A percentile compares a stretch with the other conserved stretches of the same genome.
Evolutionary conservation across 2,113 vertebrate genomes (phyloP).

Genomic region (Leptocoma aspasia): DNA sequence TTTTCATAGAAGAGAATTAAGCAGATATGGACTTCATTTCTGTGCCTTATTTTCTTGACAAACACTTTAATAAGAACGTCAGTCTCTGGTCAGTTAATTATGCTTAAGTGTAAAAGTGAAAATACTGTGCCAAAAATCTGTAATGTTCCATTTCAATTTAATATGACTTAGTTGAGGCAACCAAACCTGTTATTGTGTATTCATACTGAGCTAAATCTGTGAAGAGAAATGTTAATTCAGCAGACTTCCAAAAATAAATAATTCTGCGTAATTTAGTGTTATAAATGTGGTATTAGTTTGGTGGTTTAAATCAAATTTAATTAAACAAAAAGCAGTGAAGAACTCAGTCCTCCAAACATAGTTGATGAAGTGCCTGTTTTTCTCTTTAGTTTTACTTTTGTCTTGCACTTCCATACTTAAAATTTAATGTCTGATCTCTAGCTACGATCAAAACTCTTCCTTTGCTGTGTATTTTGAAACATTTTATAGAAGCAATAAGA

Average conservation of each 20-base stretch:
- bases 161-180: background rate
- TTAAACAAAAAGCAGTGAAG: background rate
- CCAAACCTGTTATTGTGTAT: background rate
- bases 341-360: background rate
- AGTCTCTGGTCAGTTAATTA: background rate
- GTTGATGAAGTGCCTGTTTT: background rate
- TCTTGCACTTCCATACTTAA: background rate
- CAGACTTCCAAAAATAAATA: background rate
- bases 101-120: background rate
- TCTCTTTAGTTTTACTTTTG: background rate
- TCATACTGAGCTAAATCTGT: background rate
- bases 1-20: background rate
- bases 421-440: background rate
- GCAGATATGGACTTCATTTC: background rate
- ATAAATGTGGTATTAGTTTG: background rate
- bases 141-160: background rate
- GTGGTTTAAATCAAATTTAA: background rate
- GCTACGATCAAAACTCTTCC: background rate
- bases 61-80: background rate
- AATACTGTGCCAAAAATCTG: background rate
- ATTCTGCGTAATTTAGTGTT: background rate
- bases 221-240: background rate
- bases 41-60: background rate
- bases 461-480: slow-evolving; percentile 21
- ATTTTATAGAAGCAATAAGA: background rate